Evolutionary conservation across 2,888 invertebrate genomes (phyloP).

Genomic region (Euclidia mi): DNA sequence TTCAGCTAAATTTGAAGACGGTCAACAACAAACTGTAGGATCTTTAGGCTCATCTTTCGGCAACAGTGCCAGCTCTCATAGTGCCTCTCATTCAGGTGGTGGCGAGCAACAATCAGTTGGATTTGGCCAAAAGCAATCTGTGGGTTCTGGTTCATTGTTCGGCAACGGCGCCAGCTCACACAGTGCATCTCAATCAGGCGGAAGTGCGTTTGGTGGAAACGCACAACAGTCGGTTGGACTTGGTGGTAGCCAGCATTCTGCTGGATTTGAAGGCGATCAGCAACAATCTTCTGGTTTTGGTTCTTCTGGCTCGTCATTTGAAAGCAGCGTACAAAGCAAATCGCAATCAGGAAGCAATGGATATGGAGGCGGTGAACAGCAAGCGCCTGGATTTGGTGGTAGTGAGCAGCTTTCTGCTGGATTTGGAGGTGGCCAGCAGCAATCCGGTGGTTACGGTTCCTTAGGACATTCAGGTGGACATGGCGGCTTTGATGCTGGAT

Average conservation of each 20-base stretch:
- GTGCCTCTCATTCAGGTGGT: no score
- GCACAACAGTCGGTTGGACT: slow-evolving; percentile 13
- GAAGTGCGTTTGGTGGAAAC: not conserved
- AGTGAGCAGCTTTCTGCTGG: slow-evolving; percentile 19
- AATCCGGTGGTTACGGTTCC: not conserved
- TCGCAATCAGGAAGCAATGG: not conserved
- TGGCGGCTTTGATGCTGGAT: slow-evolving; percentile 1
- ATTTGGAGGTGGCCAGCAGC: slow-evolving; percentile 4
- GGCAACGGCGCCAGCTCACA: no score
- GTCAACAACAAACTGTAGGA: not conserved
- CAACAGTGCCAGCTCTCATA: no score
- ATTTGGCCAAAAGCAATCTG: not conserved
- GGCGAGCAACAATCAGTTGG: slow-evolving; percentile 11
- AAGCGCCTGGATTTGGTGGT: slow-evolving; percentile 3
- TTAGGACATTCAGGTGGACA: slow-evolving; percentile 22
- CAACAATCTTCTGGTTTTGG: not conserved
- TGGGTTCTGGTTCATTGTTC: not conserved
- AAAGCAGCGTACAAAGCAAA: no score
- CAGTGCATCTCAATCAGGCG: no score
- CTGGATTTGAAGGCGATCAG: not conserved
- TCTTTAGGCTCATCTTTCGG: not conserved
- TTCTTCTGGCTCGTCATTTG: not conserved
- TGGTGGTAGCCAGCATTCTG: slow-evolving; percentile 17
- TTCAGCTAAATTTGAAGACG: not conserved
- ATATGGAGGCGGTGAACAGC: not conserved